phyloP scores from a whole-genome alignment of 2,888 invertebrate genomes.

The Pristionchus japonicus region DNA sequence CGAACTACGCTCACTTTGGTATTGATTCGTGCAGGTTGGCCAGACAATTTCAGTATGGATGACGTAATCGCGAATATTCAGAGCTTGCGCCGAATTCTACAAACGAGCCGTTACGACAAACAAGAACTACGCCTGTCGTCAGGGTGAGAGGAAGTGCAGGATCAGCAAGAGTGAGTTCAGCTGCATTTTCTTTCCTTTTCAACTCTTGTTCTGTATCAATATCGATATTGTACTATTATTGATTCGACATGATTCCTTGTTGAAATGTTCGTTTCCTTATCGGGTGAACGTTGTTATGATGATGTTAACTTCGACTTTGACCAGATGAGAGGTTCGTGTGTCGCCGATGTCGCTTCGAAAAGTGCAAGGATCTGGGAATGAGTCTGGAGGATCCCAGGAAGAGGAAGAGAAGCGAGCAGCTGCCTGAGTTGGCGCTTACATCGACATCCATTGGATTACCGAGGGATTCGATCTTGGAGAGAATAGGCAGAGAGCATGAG shows the following conservation, averaged over 20 bases:
- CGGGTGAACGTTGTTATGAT: too few relatives aligned
- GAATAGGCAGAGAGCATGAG: background rate
- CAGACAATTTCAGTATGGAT: background rate
- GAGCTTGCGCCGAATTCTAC: slow-evolving; percentile 15
- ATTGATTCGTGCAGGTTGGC: slow-evolving; percentile 8
- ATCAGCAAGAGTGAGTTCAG: background rate
- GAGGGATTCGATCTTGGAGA: background rate
- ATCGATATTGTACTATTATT: too few relatives aligned
- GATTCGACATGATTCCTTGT: background rate
- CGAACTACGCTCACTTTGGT: slow-evolving; percentile 25
- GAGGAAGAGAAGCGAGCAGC: background rate
- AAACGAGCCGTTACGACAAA: background rate
- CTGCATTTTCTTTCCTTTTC: too few relatives aligned
- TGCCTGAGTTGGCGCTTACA: background rate
- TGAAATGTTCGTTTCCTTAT: too few relatives aligned
- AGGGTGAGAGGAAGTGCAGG: background rate
- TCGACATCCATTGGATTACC: background rate
- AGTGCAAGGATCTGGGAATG: background rate
- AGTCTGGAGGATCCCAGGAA: background rate
- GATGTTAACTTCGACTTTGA: too few relatives aligned
- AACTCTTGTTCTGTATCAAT: too few relatives aligned
- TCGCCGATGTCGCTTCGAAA: slow-evolving; percentile 16
- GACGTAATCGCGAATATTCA: background rate
- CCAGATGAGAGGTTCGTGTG: slow-evolving; percentile 5
- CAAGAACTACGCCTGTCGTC: background rate